Conservation (phyloP, 2,888 invertebrate species). For the Erebia epiphron region DNA sequence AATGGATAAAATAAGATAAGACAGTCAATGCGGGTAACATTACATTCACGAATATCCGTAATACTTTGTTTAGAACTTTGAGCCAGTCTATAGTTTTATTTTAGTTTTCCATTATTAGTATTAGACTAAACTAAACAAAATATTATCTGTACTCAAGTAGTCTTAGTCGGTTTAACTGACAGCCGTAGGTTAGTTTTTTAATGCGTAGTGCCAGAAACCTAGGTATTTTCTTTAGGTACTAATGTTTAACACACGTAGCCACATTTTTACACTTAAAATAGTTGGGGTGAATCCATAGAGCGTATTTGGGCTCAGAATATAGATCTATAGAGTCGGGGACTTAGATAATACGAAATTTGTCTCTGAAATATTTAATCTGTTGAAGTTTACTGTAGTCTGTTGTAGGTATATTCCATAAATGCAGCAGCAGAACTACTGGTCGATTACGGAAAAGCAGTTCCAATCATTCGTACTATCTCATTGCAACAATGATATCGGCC, state of each 20-base stretch:
- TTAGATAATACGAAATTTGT: too few species aligned
- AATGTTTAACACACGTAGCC: slow-evolving; percentile 24
- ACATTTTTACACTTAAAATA: slow-evolving; percentile 22
- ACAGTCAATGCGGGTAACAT: too few species aligned
- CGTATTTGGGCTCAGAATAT: too few species aligned
- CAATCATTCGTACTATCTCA: too few species aligned
- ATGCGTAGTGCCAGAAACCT: slow-evolving; percentile 45
- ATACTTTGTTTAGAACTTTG: not conserved
- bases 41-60: not conserved
- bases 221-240: slow-evolving; percentile 22
- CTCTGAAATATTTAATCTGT: too few species aligned
- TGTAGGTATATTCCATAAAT: too few species aligned
- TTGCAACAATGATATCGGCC: too few species aligned
- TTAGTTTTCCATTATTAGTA: slow-evolving; percentile 24
- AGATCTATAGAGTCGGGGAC: too few species aligned
- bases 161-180: slow-evolving; percentile 44
- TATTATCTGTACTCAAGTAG: slow-evolving; percentile 33
- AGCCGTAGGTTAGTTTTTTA: slow-evolving; percentile 42
- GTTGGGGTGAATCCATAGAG: too few species aligned
- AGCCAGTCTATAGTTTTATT: slow-evolving; percentile 15
- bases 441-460: too few species aligned
- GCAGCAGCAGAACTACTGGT: too few species aligned
- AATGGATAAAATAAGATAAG: not conserved
- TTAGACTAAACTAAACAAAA: slow-evolving; percentile 3
- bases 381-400: too few species aligned